Conservation (phyloP, 2,888 invertebrate species). For the Apodemia mormo region DNA sequence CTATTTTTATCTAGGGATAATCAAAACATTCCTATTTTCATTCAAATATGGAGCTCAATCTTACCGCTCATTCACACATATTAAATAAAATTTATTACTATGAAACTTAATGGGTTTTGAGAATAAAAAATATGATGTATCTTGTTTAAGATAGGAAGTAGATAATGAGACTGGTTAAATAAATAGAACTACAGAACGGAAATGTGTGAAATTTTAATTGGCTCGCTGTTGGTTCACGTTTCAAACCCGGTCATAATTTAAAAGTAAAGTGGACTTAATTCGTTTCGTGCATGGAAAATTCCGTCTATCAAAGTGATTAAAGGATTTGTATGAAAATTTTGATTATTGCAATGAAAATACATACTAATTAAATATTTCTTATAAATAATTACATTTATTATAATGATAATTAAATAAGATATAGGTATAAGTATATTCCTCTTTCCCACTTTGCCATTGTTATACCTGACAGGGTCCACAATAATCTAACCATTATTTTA, state of each 20-base stretch:
- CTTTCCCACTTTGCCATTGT: too few relatives aligned
- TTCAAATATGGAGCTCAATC: too few relatives aligned
- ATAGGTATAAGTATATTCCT: too few relatives aligned
- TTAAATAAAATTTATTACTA: background rate
- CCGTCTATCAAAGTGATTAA: background rate
- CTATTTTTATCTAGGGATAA: too few relatives aligned
- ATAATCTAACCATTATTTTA: too few relatives aligned
- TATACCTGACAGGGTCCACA: too few relatives aligned
- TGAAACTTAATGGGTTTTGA: background rate
- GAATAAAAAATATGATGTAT: background rate
- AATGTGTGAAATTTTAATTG: conserved; percentile 54
- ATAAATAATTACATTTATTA: too few relatives aligned
- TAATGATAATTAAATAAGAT: too few relatives aligned
- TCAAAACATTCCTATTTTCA: too few relatives aligned
- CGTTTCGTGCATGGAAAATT: conserved; percentile 6
- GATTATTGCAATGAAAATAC: background rate
- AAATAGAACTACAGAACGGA: conserved; percentile 42
- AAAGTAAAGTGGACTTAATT: conserved; percentile 45
- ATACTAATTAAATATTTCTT: too few relatives aligned
- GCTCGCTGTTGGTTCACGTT: conserved; percentile 46
- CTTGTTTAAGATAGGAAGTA: conserved; percentile 2
- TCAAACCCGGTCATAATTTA: conserved; percentile 52
- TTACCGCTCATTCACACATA: too few relatives aligned
- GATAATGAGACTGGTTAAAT: conserved; percentile 9
- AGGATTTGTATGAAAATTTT: background rate